A percentile compares a stretch with the other conserved stretches of the same genome.
These are phyloP conservation scores for Gymnorhina tibicen DNA, from an alignment of 2,113 vertebrate species.

Conservation along the genomic window DNA sequence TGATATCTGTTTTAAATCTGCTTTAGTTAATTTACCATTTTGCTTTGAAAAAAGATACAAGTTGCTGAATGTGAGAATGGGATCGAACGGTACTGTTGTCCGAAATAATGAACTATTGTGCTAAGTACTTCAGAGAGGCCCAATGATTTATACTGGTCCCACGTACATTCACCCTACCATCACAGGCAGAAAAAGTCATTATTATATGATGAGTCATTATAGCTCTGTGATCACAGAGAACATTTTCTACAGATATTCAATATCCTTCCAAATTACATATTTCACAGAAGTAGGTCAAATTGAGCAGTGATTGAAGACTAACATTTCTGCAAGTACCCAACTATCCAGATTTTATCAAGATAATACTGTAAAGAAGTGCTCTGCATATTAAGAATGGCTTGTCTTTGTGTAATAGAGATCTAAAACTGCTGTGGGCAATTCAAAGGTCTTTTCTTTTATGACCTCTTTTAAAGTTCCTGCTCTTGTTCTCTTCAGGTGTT, in stretches of 20 bases:
- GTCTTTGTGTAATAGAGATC: conserved; percentile 8
- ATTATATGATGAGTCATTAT: background rate
- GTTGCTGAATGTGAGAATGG: background rate
- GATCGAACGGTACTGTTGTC: background rate
- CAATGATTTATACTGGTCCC: background rate
- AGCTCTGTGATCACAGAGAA: background rate
- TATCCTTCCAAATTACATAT: conserved; percentile 11
- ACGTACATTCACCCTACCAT: background rate
- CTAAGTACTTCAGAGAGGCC: background rate
- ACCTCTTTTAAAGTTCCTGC: background rate
- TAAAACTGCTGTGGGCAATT: background rate
- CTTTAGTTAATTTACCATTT: background rate
- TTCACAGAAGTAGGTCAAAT: conserved; percentile 32
- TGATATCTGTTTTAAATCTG: background rate
- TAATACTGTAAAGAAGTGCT: conserved; percentile 2
- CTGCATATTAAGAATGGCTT: conserved; percentile 10
- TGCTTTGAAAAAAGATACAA: background rate
- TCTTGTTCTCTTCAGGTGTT: background rate
- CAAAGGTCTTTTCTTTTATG: background rate
- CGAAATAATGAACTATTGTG: background rate
- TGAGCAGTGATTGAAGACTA: conserved; percentile 44
- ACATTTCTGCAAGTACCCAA: conserved; percentile 2
- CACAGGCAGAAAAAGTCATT: background rate
- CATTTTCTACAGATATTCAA: conserved; percentile 26
- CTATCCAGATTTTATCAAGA: conserved; percentile 34